Percentiles rank a stretch among this genome's conserved stretches.
phyloP scores from a whole-genome alignment of 2,113 vertebrate genomes.

The Megaleporinus macrocephalus region DNA sequence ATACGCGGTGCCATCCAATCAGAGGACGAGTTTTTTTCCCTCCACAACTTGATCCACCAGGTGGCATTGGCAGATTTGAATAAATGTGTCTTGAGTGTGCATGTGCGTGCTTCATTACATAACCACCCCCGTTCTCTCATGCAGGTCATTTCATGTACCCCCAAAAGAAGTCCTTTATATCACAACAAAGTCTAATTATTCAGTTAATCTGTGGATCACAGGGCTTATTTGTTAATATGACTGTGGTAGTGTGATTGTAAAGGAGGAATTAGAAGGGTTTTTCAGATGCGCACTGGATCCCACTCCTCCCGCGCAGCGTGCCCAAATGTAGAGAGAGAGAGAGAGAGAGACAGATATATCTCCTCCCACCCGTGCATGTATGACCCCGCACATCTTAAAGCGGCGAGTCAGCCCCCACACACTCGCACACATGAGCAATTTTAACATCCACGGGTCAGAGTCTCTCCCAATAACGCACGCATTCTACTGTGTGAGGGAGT shows the following conservation, averaged over 20 bases:
- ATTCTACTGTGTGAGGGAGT: slow-evolving; percentile 53
- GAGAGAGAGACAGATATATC: slow-evolving; percentile 56
- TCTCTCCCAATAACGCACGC: slow-evolving; percentile 58
- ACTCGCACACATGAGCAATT: slow-evolving; percentile 69
- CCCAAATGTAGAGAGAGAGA: slow-evolving; percentile 25
- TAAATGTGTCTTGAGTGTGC: background rate
- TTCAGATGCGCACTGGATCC: slow-evolving; percentile 13
- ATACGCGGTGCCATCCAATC: slow-evolving; percentile 40
- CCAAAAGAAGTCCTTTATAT: slow-evolving; percentile 20
- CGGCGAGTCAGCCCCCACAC: slow-evolving; percentile 67
- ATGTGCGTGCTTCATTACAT: slow-evolving; percentile 14
- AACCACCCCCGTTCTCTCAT: slow-evolving; percentile 29
- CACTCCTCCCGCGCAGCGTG: slow-evolving; percentile 37
- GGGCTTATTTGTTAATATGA: slow-evolving; percentile 33
- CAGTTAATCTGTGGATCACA: slow-evolving; percentile 27
- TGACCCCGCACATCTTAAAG: slow-evolving; percentile 71
- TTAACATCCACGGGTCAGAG: slow-evolving; percentile 71
- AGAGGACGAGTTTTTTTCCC: slow-evolving; percentile 6
- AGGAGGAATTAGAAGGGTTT: background rate
- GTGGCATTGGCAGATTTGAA: slow-evolving; percentile 51
- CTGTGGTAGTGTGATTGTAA: background rate
- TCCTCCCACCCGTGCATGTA: slow-evolving; percentile 69
- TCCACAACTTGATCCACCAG: slow-evolving; percentile 42
- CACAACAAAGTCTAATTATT: slow-evolving; percentile 28
- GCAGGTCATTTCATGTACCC: slow-evolving; percentile 7